phyloP scores from a whole-genome alignment of 23 tunicate species.

The Oikopleura albicans region DNA sequence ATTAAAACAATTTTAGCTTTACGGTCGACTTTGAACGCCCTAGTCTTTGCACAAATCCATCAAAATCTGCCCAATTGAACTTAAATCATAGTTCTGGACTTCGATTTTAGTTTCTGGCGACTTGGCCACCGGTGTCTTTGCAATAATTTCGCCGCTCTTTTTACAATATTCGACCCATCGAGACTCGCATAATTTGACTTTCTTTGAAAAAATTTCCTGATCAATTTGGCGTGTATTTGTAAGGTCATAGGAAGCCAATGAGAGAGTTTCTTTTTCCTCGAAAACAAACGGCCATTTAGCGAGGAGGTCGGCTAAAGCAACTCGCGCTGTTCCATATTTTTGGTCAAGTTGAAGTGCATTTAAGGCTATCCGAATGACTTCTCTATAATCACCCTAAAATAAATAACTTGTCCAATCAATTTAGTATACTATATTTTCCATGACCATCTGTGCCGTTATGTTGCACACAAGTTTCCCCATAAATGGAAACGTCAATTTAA shows the following conservation, averaged over 20 bases:
- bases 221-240: background rate
- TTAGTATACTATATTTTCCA: too few relatives aligned
- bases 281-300: background rate
- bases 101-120: too few relatives aligned
- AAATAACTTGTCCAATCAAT: too few relatives aligned
- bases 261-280: background rate
- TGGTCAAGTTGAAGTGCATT: background rate
- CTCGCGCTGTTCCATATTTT: constrained; percentile 5
- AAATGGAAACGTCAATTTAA: too few relatives aligned
- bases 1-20: too few relatives aligned
- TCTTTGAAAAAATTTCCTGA: background rate
- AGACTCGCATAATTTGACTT: background rate
- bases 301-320: background rate
- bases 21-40: too few relatives aligned
- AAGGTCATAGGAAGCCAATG: background rate
- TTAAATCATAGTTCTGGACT: too few relatives aligned
- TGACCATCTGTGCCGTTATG: too few relatives aligned
- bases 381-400: background rate
- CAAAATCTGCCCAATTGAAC: background rate
- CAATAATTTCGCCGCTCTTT: too few relatives aligned
- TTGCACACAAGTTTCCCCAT: too few relatives aligned
- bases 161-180: constrained; percentile 6
- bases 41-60: too few relatives aligned
- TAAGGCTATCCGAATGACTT: background rate
- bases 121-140: too few relatives aligned